Evolutionary conservation across 2,797 vertebrate genomes (phyloP).

Genomic region (Mus spretus): DNA sequence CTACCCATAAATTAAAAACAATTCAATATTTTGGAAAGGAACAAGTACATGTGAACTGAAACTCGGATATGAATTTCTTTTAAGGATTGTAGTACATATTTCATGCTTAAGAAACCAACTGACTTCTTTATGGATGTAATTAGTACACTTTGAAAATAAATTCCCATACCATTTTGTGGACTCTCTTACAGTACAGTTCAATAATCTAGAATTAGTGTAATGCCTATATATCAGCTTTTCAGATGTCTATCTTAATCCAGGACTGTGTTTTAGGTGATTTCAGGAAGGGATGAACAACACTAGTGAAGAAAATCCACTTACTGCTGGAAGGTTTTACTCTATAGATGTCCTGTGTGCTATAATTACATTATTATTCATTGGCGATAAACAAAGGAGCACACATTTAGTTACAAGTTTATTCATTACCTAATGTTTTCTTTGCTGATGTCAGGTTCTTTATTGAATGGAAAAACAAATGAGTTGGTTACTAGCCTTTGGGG

Average conservation of each 20-base stretch:
- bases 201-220: constrained; percentile 30
- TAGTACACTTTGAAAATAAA: background rate
- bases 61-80: background rate
- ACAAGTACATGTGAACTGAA: background rate
- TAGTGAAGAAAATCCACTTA: background rate
- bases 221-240: background rate
- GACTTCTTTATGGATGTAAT: background rate
- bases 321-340: background rate
- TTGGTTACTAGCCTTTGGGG: background rate
- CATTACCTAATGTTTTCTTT: constrained; percentile 47
- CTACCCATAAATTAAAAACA: constrained; percentile 27
- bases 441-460: background rate
- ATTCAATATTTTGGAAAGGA: constrained; percentile 25
- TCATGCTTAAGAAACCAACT: background rate
- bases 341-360: constrained; percentile 13
- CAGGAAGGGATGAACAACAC: background rate
- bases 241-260: background rate
- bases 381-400: constrained; percentile 3
- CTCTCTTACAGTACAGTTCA: background rate
- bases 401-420: constrained; percentile 26
- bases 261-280: background rate
- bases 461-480: constrained; percentile 14
- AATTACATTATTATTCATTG: background rate
- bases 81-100: background rate
- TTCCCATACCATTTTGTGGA: background rate